Evolutionary conservation across 1,140 invertebrate genomes (phyloP), one percentile per base, ranked within the genome.

Genomic region (Phthorimaea operculella): DNA sequence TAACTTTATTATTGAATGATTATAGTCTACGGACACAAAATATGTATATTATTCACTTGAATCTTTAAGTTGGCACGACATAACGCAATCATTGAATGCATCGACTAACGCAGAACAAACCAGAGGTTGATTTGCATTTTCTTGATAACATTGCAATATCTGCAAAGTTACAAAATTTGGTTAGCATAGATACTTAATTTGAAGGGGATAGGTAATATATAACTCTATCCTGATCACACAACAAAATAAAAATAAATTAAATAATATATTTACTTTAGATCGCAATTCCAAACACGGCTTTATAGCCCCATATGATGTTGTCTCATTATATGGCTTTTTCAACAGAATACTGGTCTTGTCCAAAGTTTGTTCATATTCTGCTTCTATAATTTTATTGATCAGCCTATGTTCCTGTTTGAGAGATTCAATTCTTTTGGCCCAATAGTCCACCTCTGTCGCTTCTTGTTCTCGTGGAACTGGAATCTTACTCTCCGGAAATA

Each of bases 131-230:
- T 70, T 72, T 48, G 74, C 62, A 70, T 84, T 82, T 36, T 80
- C 79, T 76, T 82, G 72, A 55, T 84, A 84, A 55, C 80, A 84
- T 69, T 75, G 61, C 55, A 79, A 57, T 33, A 82, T 82, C 80
- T 83, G 71, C 36, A 72, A 76, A 62, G 18, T 59, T 17, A 15
- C 6, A 36, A 57, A 45, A 45, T 28, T 28, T 28, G 6, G 6
- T 28, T 28, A 28, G n/a, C n/a, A n/a, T n/a, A n/a, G n/a, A n/a
- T n/a, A n/a, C n/a, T n/a, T n/a, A n/a, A n/a, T n/a, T n/a, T n/a
- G n/a, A n/a, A n/a, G n/a, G n/a, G n/a, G n/a, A n/a, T n/a, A n/a
- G n/a, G n/a, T n/a, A n/a, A n/a, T n/a, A n/a, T n/a, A 4, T 28
- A 4, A 28, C 21, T 28, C 21, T 4, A 4, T 28, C 21, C 21